phyloP scores from a whole-genome alignment of 2,113 vertebrate genomes.

The Rhabdornis inornatus region DNA sequence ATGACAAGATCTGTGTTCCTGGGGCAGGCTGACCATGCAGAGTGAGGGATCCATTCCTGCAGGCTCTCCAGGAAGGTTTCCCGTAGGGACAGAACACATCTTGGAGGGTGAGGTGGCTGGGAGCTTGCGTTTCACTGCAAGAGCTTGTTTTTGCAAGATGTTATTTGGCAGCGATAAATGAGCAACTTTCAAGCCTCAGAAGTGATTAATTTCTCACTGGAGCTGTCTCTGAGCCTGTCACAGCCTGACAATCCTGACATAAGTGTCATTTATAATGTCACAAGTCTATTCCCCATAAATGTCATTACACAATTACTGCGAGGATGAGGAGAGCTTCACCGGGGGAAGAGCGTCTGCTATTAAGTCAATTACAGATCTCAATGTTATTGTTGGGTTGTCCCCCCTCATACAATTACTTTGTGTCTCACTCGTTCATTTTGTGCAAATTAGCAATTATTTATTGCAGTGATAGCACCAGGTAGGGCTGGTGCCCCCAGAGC shows the following conservation, averaged over 20 bases:
- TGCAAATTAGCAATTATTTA: constrained; percentile 72
- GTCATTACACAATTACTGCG: constrained; percentile 75
- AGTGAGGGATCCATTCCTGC: background rate
- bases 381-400: constrained; percentile 54
- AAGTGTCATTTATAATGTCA: constrained; percentile 78
- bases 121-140: background rate
- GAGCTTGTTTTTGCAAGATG: constrained; percentile 64
- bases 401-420: constrained; percentile 39
- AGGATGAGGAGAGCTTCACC: constrained; percentile 34
- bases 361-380: constrained; percentile 59
- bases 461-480: constrained; percentile 8
- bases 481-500: background rate
- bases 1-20: background rate
- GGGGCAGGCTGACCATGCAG: background rate
- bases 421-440: constrained; percentile 58
- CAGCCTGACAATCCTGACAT: constrained; percentile 72
- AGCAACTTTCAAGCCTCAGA: constrained; percentile 72
- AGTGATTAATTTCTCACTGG: constrained; percentile 78
- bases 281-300: constrained; percentile 75
- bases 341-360: constrained; percentile 32
- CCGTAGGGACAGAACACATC: background rate
- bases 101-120: background rate
- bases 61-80: background rate
- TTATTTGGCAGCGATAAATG: constrained; percentile 73
- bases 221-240: constrained; percentile 73